Conservation (phyloP, 2,888 invertebrate genomes). For the Xylophagus ater region DNA sequence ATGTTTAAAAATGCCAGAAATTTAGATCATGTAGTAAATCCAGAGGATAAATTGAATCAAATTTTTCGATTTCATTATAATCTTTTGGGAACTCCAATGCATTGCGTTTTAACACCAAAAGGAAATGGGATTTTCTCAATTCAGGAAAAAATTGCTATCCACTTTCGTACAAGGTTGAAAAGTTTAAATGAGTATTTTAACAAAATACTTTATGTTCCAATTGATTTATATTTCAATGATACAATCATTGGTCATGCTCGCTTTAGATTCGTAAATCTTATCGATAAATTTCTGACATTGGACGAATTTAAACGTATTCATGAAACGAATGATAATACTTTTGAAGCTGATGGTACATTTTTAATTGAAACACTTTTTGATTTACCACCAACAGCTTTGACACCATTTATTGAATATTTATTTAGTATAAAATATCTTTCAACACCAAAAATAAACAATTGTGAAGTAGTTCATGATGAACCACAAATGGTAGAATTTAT, state of each 20-base stretch:
- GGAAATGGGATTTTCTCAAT: constrained; percentile 29
- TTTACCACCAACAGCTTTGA: too few relatives aligned
- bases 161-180: constrained; percentile 39
- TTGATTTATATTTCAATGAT: constrained; percentile 33
- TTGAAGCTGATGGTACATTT: constrained; percentile 2
- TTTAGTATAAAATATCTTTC: constrained; percentile 23
- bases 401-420: too few relatives aligned
- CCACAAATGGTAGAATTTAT: constrained; percentile 7
- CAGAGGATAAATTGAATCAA: constrained; percentile 12
- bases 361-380: constrained; percentile 14
- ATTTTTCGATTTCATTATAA: too few relatives aligned
- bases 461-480: constrained; percentile 7
- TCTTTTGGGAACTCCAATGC: too few relatives aligned
- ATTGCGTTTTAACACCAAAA: too few relatives aligned
- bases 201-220: too few relatives aligned
- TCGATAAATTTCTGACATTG: constrained; percentile 25
- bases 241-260: constrained; percentile 32
- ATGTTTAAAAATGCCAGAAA: too few relatives aligned
- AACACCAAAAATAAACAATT: constrained; percentile 13
- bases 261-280: constrained; percentile 24
- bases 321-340: too few relatives aligned
- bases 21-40: constrained; percentile 25
- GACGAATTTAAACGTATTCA: too few relatives aligned
- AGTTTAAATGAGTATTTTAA: constrained; percentile 40
- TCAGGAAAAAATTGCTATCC: constrained; percentile 40